Evolutionary conservation across 2,888 invertebrate genomes (phyloP).

Genomic region (Lamellibrachia columna): DNA sequence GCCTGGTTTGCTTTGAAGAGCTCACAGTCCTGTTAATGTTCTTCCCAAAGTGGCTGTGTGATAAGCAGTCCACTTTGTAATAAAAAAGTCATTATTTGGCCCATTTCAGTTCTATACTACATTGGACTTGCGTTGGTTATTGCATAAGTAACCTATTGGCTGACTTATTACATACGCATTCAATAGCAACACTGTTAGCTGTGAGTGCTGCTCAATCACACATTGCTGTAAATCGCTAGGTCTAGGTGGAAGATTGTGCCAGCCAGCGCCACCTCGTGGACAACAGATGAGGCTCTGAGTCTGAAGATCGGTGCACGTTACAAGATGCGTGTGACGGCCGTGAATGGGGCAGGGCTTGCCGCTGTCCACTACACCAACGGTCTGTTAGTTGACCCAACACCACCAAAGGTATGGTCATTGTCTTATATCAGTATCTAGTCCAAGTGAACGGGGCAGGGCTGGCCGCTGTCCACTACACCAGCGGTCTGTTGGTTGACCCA

Average conservation of each 20-base stretch:
- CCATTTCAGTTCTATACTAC: too few species aligned
- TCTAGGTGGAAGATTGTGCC: background rate
- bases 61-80: too few species aligned
- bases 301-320: background rate
- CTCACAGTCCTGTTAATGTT: too few species aligned
- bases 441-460: too few species aligned
- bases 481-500: too few species aligned
- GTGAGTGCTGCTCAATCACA: background rate
- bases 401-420: conserved; percentile 19
- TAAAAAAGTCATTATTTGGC: too few species aligned
- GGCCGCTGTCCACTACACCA: too few species aligned
- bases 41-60: too few species aligned
- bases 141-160: background rate
- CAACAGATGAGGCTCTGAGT: conserved; percentile 6
- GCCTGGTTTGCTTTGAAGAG: too few species aligned
- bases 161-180: too few species aligned
- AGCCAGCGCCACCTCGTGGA: background rate
- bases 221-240: background rate
- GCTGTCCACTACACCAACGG: conserved; percentile 24
- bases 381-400: conserved; percentile 8
- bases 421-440: background rate
- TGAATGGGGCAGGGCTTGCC: conserved; percentile 13
- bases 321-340: background rate
- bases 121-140: too few species aligned
- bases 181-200: background rate